Evolutionary conservation across 2,113 vertebrate species (phyloP).

Genomic region (Elachura formosa): DNA sequence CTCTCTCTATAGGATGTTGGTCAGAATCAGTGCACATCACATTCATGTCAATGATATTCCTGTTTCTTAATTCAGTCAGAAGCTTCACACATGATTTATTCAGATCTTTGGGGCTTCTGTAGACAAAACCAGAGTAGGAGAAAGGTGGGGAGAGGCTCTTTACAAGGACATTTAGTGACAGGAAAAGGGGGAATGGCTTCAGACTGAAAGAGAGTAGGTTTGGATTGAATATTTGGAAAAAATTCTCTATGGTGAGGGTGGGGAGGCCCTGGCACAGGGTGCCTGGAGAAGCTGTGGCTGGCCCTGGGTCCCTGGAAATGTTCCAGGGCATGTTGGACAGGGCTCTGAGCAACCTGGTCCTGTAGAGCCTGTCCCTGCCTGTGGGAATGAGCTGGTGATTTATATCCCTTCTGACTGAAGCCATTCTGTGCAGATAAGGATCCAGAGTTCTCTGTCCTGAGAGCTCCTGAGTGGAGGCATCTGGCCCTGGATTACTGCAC

Average conservation of each 20-base stretch:
- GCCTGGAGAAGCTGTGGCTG: background rate
- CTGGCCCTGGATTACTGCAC: background rate
- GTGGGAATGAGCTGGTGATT: background rate
- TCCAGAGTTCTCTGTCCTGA: background rate
- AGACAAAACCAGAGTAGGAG: background rate
- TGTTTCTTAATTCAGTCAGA: background rate
- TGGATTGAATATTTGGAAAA: background rate
- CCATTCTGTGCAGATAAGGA: background rate
- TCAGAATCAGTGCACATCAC: background rate
- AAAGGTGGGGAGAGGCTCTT: background rate
- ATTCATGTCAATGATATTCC: background rate
- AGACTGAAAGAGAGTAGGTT: background rate
- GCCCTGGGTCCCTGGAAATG: background rate
- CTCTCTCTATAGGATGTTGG: background rate
- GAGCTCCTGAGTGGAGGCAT: background rate
- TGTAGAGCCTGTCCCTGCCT: background rate
- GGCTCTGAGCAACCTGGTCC: fast-evolving
- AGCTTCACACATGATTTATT: background rate
- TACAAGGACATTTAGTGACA: background rate
- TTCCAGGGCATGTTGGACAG: background rate
- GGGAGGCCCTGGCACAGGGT: background rate
- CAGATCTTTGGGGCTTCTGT: background rate
- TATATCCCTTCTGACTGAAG: background rate
- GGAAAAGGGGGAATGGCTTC: background rate
- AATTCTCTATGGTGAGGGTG: too few species aligned